Evolutionary conservation across 1,140 invertebrate species (phyloP).

Genomic region (Apis cerana): DNA sequence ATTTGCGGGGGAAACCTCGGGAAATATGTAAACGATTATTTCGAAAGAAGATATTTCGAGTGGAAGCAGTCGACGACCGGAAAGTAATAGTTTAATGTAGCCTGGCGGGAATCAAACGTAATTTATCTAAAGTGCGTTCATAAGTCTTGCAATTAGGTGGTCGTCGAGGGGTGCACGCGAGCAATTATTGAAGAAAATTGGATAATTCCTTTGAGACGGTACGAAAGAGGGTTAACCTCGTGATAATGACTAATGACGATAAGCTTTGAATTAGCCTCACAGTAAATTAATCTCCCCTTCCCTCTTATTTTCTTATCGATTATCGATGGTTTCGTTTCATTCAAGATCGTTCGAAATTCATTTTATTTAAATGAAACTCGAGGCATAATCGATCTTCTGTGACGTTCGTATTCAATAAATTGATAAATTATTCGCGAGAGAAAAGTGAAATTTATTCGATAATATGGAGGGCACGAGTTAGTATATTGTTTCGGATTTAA

Average conservation of each 20-base stretch:
- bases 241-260: conserved; percentile 4
- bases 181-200: conserved; percentile 39
- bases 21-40: neutral
- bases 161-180: conserved; percentile 26
- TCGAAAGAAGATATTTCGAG: too few relatives aligned
- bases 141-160: conserved; percentile 32
- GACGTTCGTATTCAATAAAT: too few relatives aligned
- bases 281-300: neutral
- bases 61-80: neutral
- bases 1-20: neutral
- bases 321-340: neutral
- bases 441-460: neutral
- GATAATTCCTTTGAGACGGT: conserved; percentile 25
- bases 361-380: neutral
- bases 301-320: neutral
- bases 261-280: conserved; percentile 13
- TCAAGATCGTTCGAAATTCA: neutral
- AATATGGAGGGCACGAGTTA: neutral
- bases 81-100: neutral
- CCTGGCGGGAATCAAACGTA: conserved; percentile 24
- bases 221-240: neutral
- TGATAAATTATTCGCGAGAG: neutral
- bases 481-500: neutral
- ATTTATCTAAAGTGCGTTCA: conserved; percentile 32
- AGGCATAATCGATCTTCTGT: neutral